Evolutionary conservation across 2,888 invertebrate species (phyloP).

Genomic region (Callyntrura sp.): DNA sequence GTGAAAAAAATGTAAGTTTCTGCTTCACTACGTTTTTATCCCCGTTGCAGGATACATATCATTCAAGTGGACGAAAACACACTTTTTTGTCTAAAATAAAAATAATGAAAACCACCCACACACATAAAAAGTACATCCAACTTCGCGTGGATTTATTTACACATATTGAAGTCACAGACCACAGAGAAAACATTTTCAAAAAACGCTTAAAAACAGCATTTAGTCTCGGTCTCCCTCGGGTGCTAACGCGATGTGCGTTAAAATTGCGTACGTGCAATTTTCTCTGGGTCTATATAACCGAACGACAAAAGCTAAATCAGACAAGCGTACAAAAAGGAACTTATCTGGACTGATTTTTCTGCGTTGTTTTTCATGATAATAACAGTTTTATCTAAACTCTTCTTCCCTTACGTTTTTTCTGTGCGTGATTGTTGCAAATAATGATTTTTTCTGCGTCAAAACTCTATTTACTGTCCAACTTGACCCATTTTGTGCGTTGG

Average conservation of each 20-base stretch:
- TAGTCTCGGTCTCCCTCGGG: neutral
- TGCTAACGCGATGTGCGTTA: neutral
- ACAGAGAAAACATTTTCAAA: neutral
- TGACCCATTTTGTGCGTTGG: neutral
- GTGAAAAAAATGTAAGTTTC: too few relatives aligned
- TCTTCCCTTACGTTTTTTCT: neutral
- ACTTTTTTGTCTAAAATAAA: neutral
- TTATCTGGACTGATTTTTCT: neutral
- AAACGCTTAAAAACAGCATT: neutral
- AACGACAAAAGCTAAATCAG: neutral
- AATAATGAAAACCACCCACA: neutral
- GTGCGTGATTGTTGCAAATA: conserved; percentile 13
- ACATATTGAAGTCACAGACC: neutral
- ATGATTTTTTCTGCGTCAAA: neutral
- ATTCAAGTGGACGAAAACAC: too few relatives aligned
- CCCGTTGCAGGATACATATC: too few relatives aligned
- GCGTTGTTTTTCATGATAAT: neutral
- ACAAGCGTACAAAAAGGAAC: neutral
- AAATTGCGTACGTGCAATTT: conserved; percentile 6
- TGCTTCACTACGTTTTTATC: too few relatives aligned
- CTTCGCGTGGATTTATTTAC: too few relatives aligned
- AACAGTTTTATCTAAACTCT: neutral
- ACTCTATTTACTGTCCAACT: neutral
- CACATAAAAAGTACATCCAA: neutral
- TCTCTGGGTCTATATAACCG: neutral